Evolutionary conservation across 2,113 vertebrate species (phyloP).

Genomic region (Physeter macrocephalus): DNA sequence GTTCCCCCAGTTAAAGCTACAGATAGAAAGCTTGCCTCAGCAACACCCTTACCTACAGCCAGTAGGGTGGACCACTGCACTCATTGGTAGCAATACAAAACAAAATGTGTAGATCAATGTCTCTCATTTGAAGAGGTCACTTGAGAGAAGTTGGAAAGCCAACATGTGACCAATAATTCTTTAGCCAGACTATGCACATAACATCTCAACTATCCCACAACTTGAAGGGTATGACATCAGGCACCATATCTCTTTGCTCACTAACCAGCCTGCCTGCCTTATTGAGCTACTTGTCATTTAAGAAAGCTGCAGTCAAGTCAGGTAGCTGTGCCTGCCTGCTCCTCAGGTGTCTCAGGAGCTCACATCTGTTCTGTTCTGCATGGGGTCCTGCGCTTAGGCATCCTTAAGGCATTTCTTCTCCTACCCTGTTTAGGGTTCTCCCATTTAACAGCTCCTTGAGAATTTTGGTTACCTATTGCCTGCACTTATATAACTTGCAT

Average conservation of each 20-base stretch:
- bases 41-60: neutral
- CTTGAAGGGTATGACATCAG: neutral
- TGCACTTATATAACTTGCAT: neutral
- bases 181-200: neutral
- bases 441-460: neutral
- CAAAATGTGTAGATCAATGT: neutral
- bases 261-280: neutral
- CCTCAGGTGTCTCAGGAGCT: neutral
- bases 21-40: neutral
- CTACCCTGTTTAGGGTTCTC: neutral
- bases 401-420: neutral
- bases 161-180: neutral
- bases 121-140: neutral
- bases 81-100: neutral
- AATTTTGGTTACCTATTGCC: neutral
- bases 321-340: neutral
- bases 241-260: neutral
- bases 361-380: neutral
- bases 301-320: neutral
- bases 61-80: neutral
- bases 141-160: neutral
- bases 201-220: neutral
- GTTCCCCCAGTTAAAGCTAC: neutral
- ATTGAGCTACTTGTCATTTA: neutral
- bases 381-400: neutral